A percentile compares a stretch with the other conserved stretches of the same genome.
Evolutionary conservation across 2,113 vertebrate species (phyloP).

Genomic region (Camelus dromedarius): DNA sequence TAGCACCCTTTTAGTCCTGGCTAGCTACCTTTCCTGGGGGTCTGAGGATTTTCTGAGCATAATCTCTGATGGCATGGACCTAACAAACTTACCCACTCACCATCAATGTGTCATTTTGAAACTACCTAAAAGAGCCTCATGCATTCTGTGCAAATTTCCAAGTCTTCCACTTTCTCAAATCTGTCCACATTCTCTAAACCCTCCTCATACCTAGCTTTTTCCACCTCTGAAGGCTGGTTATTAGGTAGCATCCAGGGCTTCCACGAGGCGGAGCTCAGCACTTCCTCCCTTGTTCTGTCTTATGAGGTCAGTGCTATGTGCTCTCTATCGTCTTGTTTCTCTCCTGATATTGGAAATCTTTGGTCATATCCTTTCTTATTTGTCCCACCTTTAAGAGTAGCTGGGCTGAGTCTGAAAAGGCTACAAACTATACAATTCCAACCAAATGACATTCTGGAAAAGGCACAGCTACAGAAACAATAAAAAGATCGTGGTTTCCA

Average conservation of each 20-base stretch:
- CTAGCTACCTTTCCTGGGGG: not conserved
- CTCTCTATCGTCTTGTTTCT: not conserved
- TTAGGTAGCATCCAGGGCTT: not conserved
- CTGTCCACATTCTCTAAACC: not conserved
- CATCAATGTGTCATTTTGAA: not conserved
- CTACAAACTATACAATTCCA: too few species aligned
- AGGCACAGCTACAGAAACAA: too few species aligned
- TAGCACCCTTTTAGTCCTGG: not conserved
- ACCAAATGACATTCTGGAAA: too few species aligned
- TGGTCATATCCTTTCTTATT: not conserved
- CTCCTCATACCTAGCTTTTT: not conserved
- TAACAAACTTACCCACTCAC: not conserved
- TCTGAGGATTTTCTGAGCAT: not conserved
- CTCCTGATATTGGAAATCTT: not conserved
- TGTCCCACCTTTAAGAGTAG: not conserved
- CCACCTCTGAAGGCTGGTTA: not conserved
- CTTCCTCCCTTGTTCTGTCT: not conserved
- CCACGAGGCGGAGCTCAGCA: not conserved
- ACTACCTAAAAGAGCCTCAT: not conserved
- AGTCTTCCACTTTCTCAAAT: not conserved
- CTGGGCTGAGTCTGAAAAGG: not conserved
- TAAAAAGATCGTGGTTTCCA: too few species aligned
- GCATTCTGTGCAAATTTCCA: not conserved
- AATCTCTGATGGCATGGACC: not conserved
- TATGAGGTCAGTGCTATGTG: not conserved